These are phyloP conservation scores for Kryptolebias ocellatus DNA, from an alignment of 2,797 vertebrate species.

Conservation along the genomic window DNA sequence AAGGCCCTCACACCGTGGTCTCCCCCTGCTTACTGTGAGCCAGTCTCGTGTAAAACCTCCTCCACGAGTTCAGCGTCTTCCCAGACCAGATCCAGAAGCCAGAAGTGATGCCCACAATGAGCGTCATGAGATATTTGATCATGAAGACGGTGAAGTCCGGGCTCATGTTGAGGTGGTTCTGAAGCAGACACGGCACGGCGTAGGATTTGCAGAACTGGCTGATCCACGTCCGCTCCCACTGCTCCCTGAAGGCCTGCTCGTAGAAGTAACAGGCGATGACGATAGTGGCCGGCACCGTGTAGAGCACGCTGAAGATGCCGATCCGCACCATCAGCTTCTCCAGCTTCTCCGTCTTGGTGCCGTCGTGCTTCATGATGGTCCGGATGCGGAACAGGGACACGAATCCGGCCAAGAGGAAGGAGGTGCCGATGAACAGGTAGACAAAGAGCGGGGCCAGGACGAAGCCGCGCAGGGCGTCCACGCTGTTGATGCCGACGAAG, in stretches of 20 bases:
- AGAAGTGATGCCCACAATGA: constrained; percentile 96
- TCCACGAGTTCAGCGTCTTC: constrained; percentile 96
- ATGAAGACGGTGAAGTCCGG: constrained; percentile 98
- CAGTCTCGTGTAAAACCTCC: constrained; percentile 95
- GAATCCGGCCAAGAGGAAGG: constrained; percentile 93
- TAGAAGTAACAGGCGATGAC: constrained; percentile 98
- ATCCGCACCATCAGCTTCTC: constrained; percentile 97
- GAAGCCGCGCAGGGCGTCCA: constrained; percentile 93
- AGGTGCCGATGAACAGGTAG: constrained; percentile 94
- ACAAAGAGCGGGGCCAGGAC: constrained; percentile 93
- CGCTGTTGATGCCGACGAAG: constrained; percentile 93
- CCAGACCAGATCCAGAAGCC: constrained; percentile 99
- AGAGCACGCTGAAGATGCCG: constrained; percentile 94
- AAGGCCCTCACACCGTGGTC: constrained; percentile 88
- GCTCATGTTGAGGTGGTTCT: constrained; percentile 87
- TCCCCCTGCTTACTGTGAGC: constrained; percentile 93
- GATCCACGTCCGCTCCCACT: constrained; percentile 96
- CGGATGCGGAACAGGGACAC: constrained; percentile 95
- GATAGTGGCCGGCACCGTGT: constrained; percentile 94
- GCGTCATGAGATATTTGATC: constrained; percentile 98
- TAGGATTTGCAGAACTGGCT: constrained; percentile 92
- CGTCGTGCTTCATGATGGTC: constrained; percentile 97
- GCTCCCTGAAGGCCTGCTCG: constrained; percentile 95
- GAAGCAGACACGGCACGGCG: constrained; percentile 89
- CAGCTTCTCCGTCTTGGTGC: constrained; percentile 95